Percentiles rank a stretch among this genome's conserved stretches.
Conservation (phyloP, 2,888 invertebrate genomes). For the Rotaria macrura region DNA sequence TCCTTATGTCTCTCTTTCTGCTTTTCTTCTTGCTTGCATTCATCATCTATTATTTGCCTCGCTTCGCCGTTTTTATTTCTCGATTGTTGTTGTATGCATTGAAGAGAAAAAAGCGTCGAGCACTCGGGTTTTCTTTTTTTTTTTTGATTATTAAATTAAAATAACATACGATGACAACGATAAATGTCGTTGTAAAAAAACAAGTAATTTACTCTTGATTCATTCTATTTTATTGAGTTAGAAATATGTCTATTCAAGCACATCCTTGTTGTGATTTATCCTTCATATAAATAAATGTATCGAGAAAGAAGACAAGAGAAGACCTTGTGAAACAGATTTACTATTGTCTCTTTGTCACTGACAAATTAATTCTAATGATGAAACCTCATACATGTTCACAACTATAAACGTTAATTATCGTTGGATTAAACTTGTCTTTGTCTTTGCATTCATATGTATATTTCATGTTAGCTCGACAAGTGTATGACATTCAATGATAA, state of each 20-base stretch:
- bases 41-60: neutral
- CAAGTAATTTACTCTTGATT: neutral
- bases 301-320: no score
- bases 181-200: neutral
- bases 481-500: neutral
- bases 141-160: constrained; percentile 5
- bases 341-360: neutral
- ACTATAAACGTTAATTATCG: neutral
- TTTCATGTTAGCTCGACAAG: neutral
- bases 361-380: constrained; percentile 4
- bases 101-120: neutral
- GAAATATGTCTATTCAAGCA: neutral
- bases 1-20: neutral
- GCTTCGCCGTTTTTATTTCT: neutral
- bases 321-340: neutral
- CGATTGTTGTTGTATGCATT: neutral
- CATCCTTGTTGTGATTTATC: neutral
- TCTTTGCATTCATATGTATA: neutral
- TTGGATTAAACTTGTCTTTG: neutral
- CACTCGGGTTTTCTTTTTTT: neutral
- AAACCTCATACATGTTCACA: neutral
- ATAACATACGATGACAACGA: neutral
- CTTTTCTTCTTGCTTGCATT: neutral
- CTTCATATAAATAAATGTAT: neutral
- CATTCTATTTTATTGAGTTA: neutral